Base-by-base conservation (phyloP, 2,888 invertebrate species). In the Perithous albicinctus region DNA sequence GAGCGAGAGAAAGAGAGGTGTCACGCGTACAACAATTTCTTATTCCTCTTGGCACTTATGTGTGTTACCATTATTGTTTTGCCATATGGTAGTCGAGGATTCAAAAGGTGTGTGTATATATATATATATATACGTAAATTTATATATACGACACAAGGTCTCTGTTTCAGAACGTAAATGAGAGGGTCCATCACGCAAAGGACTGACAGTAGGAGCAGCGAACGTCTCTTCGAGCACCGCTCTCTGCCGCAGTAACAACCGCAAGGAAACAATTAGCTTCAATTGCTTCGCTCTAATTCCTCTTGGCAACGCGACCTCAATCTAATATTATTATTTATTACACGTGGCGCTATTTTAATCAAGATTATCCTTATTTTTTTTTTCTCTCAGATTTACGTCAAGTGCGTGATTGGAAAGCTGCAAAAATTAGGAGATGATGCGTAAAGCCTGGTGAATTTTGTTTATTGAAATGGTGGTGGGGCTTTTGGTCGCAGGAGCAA, bases 271-370 rank as follows among this genome's bases (percentile, higher is more conserved):
- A 82, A 82, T 82, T 82, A 82, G 82, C 82, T 82, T 76, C 82
- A 82, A 82, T 82, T 82, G 82, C 75, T 56, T 64, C 78, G 82
- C 78, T 82, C 82, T 82, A 82, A 82, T 82, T 82, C 82, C 72
- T 61, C 74, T 54, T 26, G 56, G 81, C 64, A 70, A 64, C 70
- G 75, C 75, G 82, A 76, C 82, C 82, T 82, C 82, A 82, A 78
- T 82, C 75, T 63, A 82, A 82, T 82, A 79, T 82, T 82, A 76
- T 82, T 78, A 78, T 82, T 82, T 78, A 82, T 76, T 70, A 78
- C 64, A 78, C 73, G 63, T 48, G 32, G 59, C 32, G 32, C 59
- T 38, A 54, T 4, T 26, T 38, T 74, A 74, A 74, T 79, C 66
- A 35, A 48, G 12, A n/a, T 29, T 32, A 15, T 56, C 26, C 18